phyloP scores from a whole-genome alignment of 2,888 invertebrate species.

The Apoderus coryli region DNA sequence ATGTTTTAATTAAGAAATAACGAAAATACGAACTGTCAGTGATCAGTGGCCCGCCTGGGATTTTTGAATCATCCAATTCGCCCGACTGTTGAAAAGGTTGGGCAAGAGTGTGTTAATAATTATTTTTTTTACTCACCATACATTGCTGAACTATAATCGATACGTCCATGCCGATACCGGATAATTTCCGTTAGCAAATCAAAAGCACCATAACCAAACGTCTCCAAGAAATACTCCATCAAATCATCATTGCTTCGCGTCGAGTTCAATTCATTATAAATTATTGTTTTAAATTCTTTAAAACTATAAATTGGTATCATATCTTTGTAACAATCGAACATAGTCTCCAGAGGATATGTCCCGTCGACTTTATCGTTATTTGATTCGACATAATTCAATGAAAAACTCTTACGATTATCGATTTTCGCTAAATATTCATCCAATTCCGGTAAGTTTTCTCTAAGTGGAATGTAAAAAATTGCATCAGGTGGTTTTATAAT shows the following conservation, averaged over 20 bases:
- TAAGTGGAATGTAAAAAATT: conserved; percentile 22
- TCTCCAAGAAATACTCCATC: conserved; percentile 74
- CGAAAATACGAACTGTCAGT: no score
- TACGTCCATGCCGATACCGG: conserved; percentile 23
- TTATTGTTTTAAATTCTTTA: conserved; percentile 22
- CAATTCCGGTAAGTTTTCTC: conserved; percentile 20
- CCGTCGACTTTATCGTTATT: conserved; percentile 6
- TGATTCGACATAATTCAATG: conserved; percentile 17
- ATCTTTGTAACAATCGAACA: conserved; percentile 22
- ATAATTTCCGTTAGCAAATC: conserved; percentile 29
- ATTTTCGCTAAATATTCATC: conserved; percentile 17
- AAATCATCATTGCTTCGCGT: conserved; percentile 38
- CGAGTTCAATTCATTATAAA: conserved; percentile 21
- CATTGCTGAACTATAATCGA: conserved; percentile 19
- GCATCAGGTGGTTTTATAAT: conserved; percentile 16
- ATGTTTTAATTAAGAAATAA: no score
- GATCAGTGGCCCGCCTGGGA: no score
- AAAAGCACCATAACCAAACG: conserved; percentile 65
- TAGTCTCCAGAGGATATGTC: conserved; percentile 19
- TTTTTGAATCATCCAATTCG: no score
- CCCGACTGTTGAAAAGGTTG: no score
- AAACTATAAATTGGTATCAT: conserved; percentile 22
- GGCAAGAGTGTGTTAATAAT: conserved; percentile 4
- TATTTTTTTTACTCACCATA: conserved; percentile 12
- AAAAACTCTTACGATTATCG: conserved; percentile 17